Conservation (phyloP, 2,797 vertebrate genomes). For the Distichodus sexfasciatus region DNA sequence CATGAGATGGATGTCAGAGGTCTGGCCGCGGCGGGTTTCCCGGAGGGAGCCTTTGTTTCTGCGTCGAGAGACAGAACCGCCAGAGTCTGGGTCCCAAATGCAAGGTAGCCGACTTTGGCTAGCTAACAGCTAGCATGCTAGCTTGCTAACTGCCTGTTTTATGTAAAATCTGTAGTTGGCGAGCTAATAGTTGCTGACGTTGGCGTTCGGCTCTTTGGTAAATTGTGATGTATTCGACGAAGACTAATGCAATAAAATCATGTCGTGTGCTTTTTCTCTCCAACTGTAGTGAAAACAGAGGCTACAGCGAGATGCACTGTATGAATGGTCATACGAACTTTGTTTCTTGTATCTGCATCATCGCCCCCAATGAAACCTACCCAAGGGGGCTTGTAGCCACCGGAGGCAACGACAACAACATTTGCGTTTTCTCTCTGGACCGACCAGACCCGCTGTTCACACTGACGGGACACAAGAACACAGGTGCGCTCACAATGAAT, state of each 20-base stretch:
- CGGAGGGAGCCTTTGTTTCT: conserved; percentile 87
- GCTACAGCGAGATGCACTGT: conserved; percentile 89
- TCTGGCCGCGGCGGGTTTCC: conserved; percentile 72
- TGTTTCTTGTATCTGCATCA: conserved; percentile 93
- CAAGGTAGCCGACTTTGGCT: conserved; percentile 71
- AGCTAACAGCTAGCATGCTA: conserved; percentile 23
- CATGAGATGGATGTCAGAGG: conserved; percentile 95
- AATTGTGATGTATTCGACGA: too few species aligned
- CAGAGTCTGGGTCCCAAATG: conserved; percentile 88
- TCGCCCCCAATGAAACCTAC: conserved; percentile 88
- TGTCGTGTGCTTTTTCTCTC: too few species aligned
- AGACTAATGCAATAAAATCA: too few species aligned
- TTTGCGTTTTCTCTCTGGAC: conserved; percentile 91
- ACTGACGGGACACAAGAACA: conserved; percentile 92
- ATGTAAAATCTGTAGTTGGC: too few species aligned
- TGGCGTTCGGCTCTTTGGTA: too few species aligned
- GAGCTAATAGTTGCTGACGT: too few species aligned
- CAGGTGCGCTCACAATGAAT: conserved; percentile 69
- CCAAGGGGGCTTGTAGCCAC: conserved; percentile 91
- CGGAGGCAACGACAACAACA: conserved; percentile 92
- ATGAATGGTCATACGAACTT: conserved; percentile 95
- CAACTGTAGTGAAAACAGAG: conserved; percentile 76
- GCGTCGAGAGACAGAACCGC: conserved; percentile 94
- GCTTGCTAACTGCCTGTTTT: too few species aligned
- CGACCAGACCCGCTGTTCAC: conserved; percentile 81